These are phyloP conservation scores for Pseudomyrmex cubaensis DNA, from an alignment of 1,140 invertebrate species.

Conservation along the genomic window DNA sequence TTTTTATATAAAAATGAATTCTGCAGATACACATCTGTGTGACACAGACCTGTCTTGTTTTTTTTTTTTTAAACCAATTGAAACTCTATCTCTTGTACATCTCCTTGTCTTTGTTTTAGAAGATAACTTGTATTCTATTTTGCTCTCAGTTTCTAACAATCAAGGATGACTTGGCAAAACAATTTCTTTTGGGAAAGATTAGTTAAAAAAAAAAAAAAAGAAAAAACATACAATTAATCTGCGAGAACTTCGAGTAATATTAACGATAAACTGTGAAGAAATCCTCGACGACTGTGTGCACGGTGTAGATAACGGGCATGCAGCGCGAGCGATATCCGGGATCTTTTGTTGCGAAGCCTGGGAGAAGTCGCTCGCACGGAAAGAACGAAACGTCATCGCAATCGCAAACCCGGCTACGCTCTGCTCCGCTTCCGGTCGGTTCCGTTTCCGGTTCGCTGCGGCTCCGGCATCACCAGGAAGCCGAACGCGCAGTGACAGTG, in stretches of 20 bases:
- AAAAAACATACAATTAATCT: not conserved
- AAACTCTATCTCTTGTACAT: too few species aligned
- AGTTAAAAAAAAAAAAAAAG: not conserved
- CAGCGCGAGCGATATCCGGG: constrained; percentile 35
- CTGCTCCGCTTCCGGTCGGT: constrained; percentile 16
- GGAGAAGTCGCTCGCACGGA: not conserved
- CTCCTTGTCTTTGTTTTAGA: too few species aligned
- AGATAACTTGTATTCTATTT: too few species aligned
- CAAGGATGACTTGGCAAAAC: not conserved
- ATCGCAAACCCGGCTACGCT: constrained; percentile 4
- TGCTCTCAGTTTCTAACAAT: too few species aligned
- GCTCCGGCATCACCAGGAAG: constrained; percentile 15
- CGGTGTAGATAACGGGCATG: constrained; percentile 64
- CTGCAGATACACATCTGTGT: too few species aligned
- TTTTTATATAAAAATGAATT: not conserved
- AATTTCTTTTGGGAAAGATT: not conserved
- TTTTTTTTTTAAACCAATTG: not conserved
- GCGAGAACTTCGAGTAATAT: not conserved
- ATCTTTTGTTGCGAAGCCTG: constrained; percentile 50
- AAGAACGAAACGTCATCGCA: constrained; percentile 12
- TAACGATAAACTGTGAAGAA: constrained; percentile 7
- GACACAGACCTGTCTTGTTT: too few species aligned
- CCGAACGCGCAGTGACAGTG: constrained; percentile 11
- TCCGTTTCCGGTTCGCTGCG: constrained; percentile 12
- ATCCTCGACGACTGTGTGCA: constrained; percentile 13